A percentile compares a stretch with the other conserved stretches of the same genome.
Conservation (phyloP, 2,113 vertebrate genomes). For the Oreocharis arfaki region DNA sequence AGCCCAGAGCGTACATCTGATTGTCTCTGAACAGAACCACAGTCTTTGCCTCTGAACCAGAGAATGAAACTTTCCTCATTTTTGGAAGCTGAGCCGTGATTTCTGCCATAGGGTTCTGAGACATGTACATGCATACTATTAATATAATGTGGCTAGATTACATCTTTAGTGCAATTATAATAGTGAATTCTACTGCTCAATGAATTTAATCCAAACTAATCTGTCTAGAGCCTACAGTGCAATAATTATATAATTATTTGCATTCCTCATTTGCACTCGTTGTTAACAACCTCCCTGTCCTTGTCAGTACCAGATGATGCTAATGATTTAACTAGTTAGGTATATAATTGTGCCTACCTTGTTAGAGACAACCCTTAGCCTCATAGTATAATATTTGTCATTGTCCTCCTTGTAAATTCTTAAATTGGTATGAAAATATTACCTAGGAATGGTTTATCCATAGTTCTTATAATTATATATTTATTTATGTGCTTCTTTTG, state of each 20-base stretch:
- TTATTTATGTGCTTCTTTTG: neutral
- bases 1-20: fast-evolving
- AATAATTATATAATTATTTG: neutral
- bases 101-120: neutral
- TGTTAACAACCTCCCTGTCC: neutral
- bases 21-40: neutral
- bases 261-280: neutral
- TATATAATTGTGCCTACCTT: neutral
- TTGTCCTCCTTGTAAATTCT: neutral
- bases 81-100: neutral
- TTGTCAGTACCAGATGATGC: neutral
- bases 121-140: neutral
- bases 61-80: neutral
- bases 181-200: neutral
- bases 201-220: neutral
- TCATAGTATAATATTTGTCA: neutral
- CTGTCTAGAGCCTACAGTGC: neutral
- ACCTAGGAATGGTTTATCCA: neutral
- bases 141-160: fast-evolving
- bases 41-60: neutral
- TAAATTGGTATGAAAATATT: neutral
- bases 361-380: neutral
- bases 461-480: neutral
- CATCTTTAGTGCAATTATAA: neutral
- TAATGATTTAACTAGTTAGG: neutral